phyloP scores from a whole-genome alignment of 2,797 vertebrate genomes.

The Picus viridis region DNA sequence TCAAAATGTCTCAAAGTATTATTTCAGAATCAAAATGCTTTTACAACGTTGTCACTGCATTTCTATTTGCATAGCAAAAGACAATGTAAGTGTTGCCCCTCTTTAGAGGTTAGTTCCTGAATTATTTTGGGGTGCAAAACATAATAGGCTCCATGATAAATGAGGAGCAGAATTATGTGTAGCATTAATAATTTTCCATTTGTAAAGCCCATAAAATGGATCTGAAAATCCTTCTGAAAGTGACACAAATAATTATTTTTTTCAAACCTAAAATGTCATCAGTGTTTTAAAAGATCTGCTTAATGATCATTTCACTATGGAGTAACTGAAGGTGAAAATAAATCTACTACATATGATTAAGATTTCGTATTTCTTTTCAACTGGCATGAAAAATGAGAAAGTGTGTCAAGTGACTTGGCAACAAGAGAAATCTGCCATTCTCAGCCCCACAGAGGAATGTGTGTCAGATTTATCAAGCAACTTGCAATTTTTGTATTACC shows the following conservation, averaged over 20 bases:
- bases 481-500: not conserved
- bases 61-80: not conserved
- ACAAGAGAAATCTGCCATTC: not conserved
- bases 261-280: not conserved
- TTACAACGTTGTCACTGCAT: not conserved
- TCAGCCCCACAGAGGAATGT: not conserved
- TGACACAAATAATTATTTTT: conserved; percentile 6
- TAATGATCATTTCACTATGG: conserved; percentile 15
- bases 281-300: conserved; percentile 5
- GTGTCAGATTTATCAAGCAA: not conserved
- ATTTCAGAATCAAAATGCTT: not conserved
- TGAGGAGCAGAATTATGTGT: too few species aligned
- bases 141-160: too few species aligned
- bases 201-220: not conserved
- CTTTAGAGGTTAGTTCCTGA: not conserved
- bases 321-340: not conserved
- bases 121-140: not conserved
- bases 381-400: not conserved
- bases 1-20: not conserved
- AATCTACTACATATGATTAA: too few species aligned
- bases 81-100: not conserved
- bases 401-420: not conserved
- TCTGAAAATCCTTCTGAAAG: not conserved
- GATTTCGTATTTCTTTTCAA: too few species aligned
- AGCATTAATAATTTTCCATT: not conserved